Evolutionary conservation across 2,888 invertebrate genomes (phyloP), one percentile per base, ranked within the genome.

Genomic region (Spialia ferax): DNA sequence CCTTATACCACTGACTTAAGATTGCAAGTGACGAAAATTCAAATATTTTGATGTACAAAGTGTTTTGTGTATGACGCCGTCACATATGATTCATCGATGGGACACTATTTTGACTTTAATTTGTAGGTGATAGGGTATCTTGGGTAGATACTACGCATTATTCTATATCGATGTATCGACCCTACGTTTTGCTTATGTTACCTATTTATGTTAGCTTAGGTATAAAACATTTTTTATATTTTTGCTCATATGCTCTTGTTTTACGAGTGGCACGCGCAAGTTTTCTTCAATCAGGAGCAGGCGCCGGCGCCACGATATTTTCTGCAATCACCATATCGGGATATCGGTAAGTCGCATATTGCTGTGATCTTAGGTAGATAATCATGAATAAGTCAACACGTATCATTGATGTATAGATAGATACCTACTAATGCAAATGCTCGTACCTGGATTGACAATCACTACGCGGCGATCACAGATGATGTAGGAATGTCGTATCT

Each of bases 361-460:
- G 81, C 80, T 81, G 69, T 73, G 74, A 78, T 79, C 69, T 74
- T 75, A 81, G 81, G 80, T 82, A 77, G 73, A 68, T 70, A 68
- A 75, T 73, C 83, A 82, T 86, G 85, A 86, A 87, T 88, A 84
- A 85, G 80, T 81, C 83, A 84, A 79, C 74, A 63, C 68, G 70
- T 70, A 70, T 73, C 72, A 76, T 76, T 70, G 68, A 71, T 70
- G 74, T 74, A 75, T 74, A n/a, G n/a, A n/a, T n/a, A n/a, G n/a
- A n/a, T n/a, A n/a, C n/a, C n/a, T n/a, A 74, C 70, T 73, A 69
- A 72, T 64, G 69, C 64, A 72, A 70, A 71, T 73, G 7, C 22
- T 22, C 6, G 48, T 50, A 71, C 70, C 63, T 70, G 59, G 70
- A 69, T 64, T 23, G 13, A 64, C 65, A 68, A 71, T 68, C 63